Conservation (phyloP, 2,113 vertebrate genomes). For the Sturnira hondurensis region DNA sequence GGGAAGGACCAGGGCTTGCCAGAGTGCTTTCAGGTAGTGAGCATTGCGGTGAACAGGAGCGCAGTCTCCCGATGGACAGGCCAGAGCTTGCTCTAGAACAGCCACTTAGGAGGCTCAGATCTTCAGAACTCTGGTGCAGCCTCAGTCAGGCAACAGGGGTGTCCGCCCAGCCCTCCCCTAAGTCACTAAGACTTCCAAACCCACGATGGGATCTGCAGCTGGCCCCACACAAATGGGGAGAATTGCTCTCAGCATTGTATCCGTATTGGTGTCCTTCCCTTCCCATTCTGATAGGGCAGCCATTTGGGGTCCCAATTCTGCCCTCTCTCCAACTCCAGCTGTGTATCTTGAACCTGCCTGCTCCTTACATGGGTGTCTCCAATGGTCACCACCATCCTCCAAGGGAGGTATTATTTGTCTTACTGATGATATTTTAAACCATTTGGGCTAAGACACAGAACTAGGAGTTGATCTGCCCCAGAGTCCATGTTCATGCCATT, state of each 20-base stretch:
- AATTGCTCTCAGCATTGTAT: not conserved
- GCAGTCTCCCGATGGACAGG: not conserved
- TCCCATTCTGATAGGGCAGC: not conserved
- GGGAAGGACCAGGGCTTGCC: not conserved
- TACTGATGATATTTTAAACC: not conserved
- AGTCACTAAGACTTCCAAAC: not conserved
- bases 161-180: not conserved
- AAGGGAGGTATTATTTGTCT: not conserved
- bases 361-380: not conserved
- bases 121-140: not conserved
- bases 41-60: not conserved
- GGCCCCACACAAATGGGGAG: not conserved
- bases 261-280: not conserved
- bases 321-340: not conserved
- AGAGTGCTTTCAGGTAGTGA: not conserved
- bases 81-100: not conserved
- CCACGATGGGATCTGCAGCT: not conserved
- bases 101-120: not conserved
- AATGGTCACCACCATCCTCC: not conserved
- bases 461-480: not conserved
- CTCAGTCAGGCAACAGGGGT: not conserved
- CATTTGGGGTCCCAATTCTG: not conserved
- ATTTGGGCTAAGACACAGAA: not conserved
- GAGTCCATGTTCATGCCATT: not conserved
- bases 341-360: not conserved